Evolutionary conservation across 2,113 vertebrate species (phyloP), one percentile per base, ranked within the genome.

Genomic region (Nestor notabilis): DNA sequence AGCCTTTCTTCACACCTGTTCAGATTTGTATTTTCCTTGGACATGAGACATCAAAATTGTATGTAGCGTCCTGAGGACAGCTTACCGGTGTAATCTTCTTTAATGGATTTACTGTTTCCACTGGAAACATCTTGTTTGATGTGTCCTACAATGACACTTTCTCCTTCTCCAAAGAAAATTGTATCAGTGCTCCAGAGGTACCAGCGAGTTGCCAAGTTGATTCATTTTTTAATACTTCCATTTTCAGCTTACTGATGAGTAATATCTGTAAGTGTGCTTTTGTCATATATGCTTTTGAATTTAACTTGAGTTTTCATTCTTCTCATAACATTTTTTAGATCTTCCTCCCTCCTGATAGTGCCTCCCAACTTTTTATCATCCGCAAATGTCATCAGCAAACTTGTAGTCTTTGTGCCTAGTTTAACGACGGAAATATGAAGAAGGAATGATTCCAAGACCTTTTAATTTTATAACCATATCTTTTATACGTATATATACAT

Each of bases 171-270:
- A 58, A 69, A 61, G 41, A 55, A 83, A 64, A 61, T 7, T 0
- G 0, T n/a, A 25, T 35, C 0, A 0, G 24, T 41, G 37, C 35
- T 83, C 24, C 33, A 23, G 44, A 69, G 16, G 12, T 65, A 46
- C 27, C 25, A 16, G 14, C 25, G 7, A 52, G 11, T 21, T 68
- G 6, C 13, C 7, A 35, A 55, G 8, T 16, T 63, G 7, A 52
- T 68, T 60, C 0, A 1, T 19, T 50, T 56, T 47, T 74, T 77
- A 89, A 37, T 64, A 46, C n/a, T 86, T 70, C 2, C 4, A 13
- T 53, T 88, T 76, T 79, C 52, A 61, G 18, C 66, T 90, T 75
- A 37, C 17, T 63, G 25, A 41, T 19, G 27, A 91, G 21, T 39
- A 17, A 31, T 41, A 37, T 49, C 27, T 14, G 2, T 24, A 25